A percentile compares a stretch with the other conserved stretches of the same genome.
These are phyloP conservation scores for Laothoe populi DNA, from an alignment of 2,888 invertebrate species.

Conservation along the genomic window DNA sequence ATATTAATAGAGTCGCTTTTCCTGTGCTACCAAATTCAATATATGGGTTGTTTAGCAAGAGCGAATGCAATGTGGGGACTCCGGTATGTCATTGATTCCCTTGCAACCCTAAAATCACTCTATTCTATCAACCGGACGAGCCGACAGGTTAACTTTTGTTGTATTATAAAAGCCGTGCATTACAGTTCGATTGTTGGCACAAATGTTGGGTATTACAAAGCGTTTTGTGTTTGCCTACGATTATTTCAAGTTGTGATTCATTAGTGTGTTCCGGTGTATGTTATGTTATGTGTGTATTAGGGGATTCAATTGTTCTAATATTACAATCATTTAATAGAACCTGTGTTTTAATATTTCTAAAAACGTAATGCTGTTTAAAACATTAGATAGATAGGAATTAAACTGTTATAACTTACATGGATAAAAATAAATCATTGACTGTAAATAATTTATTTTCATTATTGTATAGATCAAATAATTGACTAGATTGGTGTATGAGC, in stretches of 20 bases:
- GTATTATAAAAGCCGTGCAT: conserved; percentile 79
- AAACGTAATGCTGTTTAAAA: no score
- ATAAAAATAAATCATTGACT: no score
- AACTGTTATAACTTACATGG: no score
- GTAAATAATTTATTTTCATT: no score
- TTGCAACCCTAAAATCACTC: conserved; percentile 82
- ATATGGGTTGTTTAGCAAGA: conserved; percentile 25
- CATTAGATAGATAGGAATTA: no score
- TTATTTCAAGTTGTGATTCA: conserved; percentile 57
- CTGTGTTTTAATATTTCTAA: background rate
- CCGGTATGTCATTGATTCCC: conserved; percentile 81
- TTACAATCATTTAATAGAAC: background rate
- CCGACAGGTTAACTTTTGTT: conserved; percentile 84
- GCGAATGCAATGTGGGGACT: conserved; percentile 67
- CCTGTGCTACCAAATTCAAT: conserved; percentile 25
- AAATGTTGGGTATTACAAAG: conserved; percentile 81
- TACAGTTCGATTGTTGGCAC: conserved; percentile 80
- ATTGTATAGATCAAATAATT: no score
- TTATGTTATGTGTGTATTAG: no score
- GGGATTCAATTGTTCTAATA: conserved; percentile 35
- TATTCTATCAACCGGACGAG: conserved; percentile 75
- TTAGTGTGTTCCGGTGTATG: conserved; percentile 54
- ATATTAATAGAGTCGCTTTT: conserved; percentile 45
- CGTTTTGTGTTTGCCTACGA: conserved; percentile 71
- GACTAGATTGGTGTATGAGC: no score